phyloP scores from a whole-genome alignment of 2,888 invertebrate genomes.

The Anorthoa munda region DNA sequence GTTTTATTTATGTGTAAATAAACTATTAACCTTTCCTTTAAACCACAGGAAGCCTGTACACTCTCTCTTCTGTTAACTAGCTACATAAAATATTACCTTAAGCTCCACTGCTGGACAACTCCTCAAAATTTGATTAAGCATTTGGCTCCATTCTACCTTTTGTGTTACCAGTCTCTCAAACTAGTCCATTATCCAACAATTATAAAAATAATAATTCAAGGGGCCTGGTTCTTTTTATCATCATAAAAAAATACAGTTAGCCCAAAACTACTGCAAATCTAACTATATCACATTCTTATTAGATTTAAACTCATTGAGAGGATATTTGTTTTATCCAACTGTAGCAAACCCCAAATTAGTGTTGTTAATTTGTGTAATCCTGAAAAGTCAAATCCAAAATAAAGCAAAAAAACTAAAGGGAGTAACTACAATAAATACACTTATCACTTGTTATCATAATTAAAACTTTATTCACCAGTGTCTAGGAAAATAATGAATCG shows the following conservation, averaged over 20 bases:
- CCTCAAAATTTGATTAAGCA: too few species aligned
- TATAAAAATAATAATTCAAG: too few species aligned
- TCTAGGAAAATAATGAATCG: slow-evolving; percentile 54
- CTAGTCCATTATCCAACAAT: too few species aligned
- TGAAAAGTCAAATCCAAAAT: not conserved
- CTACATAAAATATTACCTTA: too few species aligned
- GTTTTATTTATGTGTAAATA: slow-evolving; percentile 77
- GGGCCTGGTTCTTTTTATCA: too few species aligned
- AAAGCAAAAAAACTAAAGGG: not conserved
- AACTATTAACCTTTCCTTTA: not conserved
- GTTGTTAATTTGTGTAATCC: not conserved
- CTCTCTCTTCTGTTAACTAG: not conserved
- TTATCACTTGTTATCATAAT: slow-evolving; percentile 20
- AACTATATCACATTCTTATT: slow-evolving; percentile 1
- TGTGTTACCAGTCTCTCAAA: too few species aligned
- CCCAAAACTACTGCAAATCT: not conserved
- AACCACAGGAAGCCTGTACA: not conserved
- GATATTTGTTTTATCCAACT: not conserved
- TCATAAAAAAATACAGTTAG: not conserved
- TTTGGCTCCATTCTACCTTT: too few species aligned
- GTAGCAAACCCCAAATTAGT: not conserved
- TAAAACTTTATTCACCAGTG: slow-evolving; percentile 63
- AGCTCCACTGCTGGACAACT: too few species aligned
- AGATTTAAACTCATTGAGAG: not conserved
- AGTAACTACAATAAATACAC: not conserved